These are phyloP conservation scores for Stercorarius parasiticus DNA, from an alignment of 2,113 vertebrate species.

Conservation along the genomic window DNA sequence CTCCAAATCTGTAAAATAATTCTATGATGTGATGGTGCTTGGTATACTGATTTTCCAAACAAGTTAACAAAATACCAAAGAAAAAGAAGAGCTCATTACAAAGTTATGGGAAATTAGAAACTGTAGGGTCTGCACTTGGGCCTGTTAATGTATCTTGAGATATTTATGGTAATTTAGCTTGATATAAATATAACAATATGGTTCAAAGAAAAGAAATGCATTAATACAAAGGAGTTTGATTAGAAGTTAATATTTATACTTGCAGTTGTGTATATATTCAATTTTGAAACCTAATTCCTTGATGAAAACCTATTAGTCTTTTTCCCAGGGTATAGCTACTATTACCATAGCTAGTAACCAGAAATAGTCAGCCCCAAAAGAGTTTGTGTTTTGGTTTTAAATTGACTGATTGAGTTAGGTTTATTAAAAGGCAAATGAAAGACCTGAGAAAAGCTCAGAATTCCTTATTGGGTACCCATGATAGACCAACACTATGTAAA, in stretches of 20 bases:
- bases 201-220: not conserved
- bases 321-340: not conserved
- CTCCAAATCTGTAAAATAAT: not conserved
- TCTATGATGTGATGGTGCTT: not conserved
- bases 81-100: not conserved
- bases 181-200: not conserved
- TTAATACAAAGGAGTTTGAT: not conserved
- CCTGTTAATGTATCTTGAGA: not conserved
- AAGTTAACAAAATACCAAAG: not conserved
- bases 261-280: not conserved
- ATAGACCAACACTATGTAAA: not conserved
- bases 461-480: not conserved
- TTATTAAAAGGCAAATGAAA: not conserved
- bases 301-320: not conserved
- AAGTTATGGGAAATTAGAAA: not conserved
- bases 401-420: not conserved
- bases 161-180: not conserved
- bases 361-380: not conserved
- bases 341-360: not conserved
- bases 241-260: not conserved
- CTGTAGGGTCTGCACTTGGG: not conserved
- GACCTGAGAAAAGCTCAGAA: not conserved
- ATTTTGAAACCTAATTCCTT: not conserved
- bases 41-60: not conserved
- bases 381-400: not conserved